Evolutionary conservation across 2,113 vertebrate species (phyloP).

Genomic region (Sula dactylatra): DNA sequence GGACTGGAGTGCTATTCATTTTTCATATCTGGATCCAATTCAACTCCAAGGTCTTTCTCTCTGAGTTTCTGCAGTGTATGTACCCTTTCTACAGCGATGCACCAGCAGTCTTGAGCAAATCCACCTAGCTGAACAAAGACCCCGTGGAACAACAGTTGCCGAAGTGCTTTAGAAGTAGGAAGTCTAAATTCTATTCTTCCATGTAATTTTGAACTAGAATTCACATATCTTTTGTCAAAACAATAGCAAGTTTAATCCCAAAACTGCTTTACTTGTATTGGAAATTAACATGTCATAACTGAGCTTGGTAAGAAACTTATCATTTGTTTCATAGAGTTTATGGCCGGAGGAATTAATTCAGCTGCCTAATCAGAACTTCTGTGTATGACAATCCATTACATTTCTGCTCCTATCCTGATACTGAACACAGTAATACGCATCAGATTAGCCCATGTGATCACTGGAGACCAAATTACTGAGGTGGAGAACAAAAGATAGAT

Average conservation of each 20-base stretch:
- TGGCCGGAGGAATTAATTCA: background rate
- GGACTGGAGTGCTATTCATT: background rate
- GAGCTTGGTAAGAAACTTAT: background rate
- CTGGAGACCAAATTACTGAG: background rate
- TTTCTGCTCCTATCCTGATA: background rate
- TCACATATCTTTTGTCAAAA: background rate
- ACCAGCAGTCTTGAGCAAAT: background rate
- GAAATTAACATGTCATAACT: background rate
- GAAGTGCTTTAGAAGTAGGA: background rate
- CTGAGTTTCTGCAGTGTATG: fast-evolving
- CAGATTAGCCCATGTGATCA: background rate
- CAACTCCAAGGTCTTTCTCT: background rate
- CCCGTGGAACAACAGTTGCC: background rate
- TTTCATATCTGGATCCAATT: background rate
- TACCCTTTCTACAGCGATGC: background rate
- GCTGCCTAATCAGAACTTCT: background rate
- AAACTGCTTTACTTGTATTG: background rate
- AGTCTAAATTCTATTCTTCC: background rate
- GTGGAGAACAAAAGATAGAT: constrained; percentile 22
- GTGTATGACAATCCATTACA: background rate
- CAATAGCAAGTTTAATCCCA: background rate
- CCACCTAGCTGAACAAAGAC: background rate
- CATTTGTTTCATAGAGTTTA: background rate
- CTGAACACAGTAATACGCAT: background rate
- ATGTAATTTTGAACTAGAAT: background rate